Percentiles rank a stretch among this genome's conserved stretches.
Evolutionary conservation across 2,888 invertebrate species (phyloP).

Genomic region (Altica lythri): DNA sequence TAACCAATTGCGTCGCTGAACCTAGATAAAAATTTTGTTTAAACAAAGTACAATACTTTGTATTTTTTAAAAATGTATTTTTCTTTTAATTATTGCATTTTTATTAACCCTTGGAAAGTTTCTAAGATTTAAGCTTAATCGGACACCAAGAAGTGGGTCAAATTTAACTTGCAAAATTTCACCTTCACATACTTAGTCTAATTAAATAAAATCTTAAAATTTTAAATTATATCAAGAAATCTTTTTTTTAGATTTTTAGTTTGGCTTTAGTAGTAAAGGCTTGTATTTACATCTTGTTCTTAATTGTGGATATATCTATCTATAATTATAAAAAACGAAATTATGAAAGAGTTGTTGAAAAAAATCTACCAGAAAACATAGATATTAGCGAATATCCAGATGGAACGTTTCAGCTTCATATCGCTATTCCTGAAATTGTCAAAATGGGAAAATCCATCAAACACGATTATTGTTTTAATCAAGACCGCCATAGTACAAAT

Average conservation of each 20-base stretch:
- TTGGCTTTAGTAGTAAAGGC: slow-evolving; percentile 64
- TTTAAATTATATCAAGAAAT: background rate
- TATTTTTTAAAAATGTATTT: no score
- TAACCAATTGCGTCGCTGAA: no score
- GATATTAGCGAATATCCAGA: slow-evolving; percentile 45
- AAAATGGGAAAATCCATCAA: slow-evolving; percentile 56
- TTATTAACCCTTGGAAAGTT: no score
- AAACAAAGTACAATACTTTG: no score
- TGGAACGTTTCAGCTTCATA: slow-evolving; percentile 47
- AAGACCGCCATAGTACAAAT: slow-evolving; percentile 72
- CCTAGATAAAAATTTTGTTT: no score
- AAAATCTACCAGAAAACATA: slow-evolving; percentile 39
- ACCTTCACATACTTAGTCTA: no score
- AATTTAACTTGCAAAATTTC: no score
- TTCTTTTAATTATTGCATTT: no score
- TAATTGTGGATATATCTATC: slow-evolving; percentile 66
- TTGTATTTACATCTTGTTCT: slow-evolving; percentile 64
- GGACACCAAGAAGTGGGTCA: no score
- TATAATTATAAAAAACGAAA: slow-evolving; percentile 61
- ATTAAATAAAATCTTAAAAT: background rate
- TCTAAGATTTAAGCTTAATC: no score
- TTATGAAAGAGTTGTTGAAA: slow-evolving; percentile 44
- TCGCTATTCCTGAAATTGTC: slow-evolving; percentile 54
- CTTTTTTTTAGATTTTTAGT: slow-evolving; percentile 63
- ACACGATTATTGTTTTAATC: slow-evolving; percentile 68